Evolutionary conservation across 2,888 invertebrate species (phyloP).

Genomic region (Ophioninae sp.): DNA sequence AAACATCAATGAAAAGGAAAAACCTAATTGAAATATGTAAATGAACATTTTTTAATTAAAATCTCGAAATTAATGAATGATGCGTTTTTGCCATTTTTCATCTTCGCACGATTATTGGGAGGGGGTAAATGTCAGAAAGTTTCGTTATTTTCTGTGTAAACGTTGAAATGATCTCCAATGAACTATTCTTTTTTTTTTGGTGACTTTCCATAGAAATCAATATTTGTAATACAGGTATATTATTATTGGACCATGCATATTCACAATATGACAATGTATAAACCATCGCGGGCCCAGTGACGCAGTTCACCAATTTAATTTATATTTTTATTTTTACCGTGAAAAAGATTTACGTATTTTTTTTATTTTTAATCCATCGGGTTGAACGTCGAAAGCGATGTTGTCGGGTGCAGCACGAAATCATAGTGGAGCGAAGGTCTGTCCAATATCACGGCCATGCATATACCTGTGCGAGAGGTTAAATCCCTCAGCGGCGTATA

Average conservation of each 20-base stretch:
- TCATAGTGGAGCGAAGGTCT: slow-evolving; percentile 49
- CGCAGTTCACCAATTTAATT: background rate
- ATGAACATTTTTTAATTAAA: background rate
- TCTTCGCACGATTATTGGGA: background rate
- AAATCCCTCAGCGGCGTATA: slow-evolving; percentile 16
- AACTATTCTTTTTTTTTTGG: slow-evolving; percentile 9
- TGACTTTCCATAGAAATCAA: background rate
- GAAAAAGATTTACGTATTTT: slow-evolving; percentile 19
- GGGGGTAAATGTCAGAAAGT: slow-evolving; percentile 23
- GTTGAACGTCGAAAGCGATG: slow-evolving; percentile 26
- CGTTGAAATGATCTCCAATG: background rate
- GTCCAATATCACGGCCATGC: slow-evolving; percentile 54
- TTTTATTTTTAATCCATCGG: slow-evolving; percentile 47
- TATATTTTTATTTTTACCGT: background rate
- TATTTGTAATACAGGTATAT: background rate
- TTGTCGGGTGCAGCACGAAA: slow-evolving; percentile 53
- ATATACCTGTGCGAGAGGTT: slow-evolving; percentile 27
- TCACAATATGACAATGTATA: background rate
- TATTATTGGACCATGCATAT: background rate
- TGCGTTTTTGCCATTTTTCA: background rate
- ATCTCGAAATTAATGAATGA: background rate
- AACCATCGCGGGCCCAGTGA: background rate
- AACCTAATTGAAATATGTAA: background rate
- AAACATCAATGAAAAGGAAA: background rate
- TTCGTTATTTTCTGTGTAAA: background rate